Evolutionary conservation across 1,140 invertebrate genomes (phyloP), one percentile per base, ranked within the genome.

Genomic region (Rhyacophila brunnea): DNA sequence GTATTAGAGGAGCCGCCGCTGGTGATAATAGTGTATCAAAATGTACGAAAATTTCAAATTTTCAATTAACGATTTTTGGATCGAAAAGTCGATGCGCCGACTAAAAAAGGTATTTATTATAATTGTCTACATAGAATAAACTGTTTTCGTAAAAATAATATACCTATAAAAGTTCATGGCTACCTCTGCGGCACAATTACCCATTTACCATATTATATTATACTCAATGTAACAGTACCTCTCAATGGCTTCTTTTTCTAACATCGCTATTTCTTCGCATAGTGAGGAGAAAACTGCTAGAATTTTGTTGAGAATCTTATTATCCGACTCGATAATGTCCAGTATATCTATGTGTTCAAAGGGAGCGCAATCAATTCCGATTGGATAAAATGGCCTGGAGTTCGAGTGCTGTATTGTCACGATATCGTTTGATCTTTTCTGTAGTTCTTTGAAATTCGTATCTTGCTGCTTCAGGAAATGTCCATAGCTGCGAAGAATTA

Each of bases 291-390:
- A 81, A 1, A 90, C 88, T 23, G 86, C 85, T n/a, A 95, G 74
- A 13, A 93, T 82, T 78, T 92, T 92, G 50, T 90, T 91, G 54
- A 93, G 81, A 14, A 86, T 77, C 70, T 89, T 88, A 72, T 92
- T 92, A 72, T 95, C 90, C 18, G 89, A 91, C 61, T 88, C 84
- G 15, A 90, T 83, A 35, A 93, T 70, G 60, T 89, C 81, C 19
- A 89, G 72, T 36, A 91, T 68, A 19, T 80, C 77, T 7, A 86
- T 80, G 65, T 85, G 77, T 73, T 92, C 90, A 62, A 75, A 76
- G 6, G 83, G 79, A 19, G 73, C 61, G 65, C 74, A 68, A 23
- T 65, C 51, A 18, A 73, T 66, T 75, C 86, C 83, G 70, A 85
- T 80, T 6, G 87, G 73, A 23, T 79, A 69, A 67, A 84, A 81